Conservation (phyloP, 2,797 vertebrate species). For the Halcyon chelicuti region DNA sequence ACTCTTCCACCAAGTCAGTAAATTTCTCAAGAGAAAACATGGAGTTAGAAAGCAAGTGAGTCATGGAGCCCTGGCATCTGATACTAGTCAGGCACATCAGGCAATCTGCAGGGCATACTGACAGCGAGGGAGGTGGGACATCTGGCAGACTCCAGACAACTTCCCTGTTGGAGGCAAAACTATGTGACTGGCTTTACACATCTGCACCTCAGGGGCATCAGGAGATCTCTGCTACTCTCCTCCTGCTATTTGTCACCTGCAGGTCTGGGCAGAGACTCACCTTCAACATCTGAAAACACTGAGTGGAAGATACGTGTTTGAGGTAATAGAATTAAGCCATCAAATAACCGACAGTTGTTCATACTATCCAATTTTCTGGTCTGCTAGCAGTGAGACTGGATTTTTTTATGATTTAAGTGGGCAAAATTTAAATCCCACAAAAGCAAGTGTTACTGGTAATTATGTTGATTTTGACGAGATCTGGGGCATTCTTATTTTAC, state of each 20-base stretch:
- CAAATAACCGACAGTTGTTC: background rate
- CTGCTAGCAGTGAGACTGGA: background rate
- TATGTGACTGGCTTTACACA: background rate
- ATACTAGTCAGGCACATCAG: fast-evolving
- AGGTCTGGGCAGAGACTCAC: background rate
- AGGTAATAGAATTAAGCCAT: background rate
- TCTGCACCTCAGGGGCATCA: fast-evolving
- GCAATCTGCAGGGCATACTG: background rate
- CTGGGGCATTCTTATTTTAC: background rate
- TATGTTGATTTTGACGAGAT: background rate
- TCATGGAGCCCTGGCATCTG: fast-evolving
- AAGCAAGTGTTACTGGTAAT: background rate
- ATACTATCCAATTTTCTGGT: background rate
- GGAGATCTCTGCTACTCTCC: background rate
- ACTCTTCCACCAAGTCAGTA: background rate
- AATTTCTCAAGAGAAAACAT: background rate
- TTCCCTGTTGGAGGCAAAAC: background rate
- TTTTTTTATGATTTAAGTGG: background rate
- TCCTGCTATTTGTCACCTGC: background rate
- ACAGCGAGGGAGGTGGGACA: fast-evolving
- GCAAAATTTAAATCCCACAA: background rate
- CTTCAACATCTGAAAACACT: background rate
- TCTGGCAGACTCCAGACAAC: background rate
- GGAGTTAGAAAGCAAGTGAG: background rate
- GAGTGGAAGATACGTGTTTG: background rate